A percentile compares a stretch with the other conserved stretches of the same genome.
Evolutionary conservation across 1,140 invertebrate genomes (phyloP).

Genomic region (Calliopsis andreniformis): DNA sequence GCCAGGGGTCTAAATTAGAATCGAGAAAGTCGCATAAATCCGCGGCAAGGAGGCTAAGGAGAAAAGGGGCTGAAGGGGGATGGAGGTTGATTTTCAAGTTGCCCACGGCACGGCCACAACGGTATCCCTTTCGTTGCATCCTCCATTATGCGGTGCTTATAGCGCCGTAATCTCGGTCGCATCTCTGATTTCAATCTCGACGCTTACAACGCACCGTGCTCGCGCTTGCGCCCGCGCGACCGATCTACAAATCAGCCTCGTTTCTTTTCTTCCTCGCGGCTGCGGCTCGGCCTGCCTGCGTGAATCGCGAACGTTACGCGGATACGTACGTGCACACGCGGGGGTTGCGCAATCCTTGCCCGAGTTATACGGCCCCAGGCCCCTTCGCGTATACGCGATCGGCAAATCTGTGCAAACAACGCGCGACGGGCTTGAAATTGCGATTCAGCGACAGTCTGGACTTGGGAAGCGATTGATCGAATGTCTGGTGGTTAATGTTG

Average conservation of each 20-base stretch:
- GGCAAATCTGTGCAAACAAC: background rate
- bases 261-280: constrained; percentile 46
- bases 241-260: constrained; percentile 65
- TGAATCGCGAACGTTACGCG: constrained; percentile 25
- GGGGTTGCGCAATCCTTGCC: constrained; percentile 44
- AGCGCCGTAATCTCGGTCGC: constrained; percentile 64
- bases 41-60: constrained; percentile 1
- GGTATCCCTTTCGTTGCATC: constrained; percentile 66
- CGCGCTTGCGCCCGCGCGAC: constrained; percentile 52
- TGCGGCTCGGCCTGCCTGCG: constrained; percentile 3
- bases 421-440: constrained; percentile 23
- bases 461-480: too few relatives aligned
- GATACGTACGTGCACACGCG: constrained; percentile 2
- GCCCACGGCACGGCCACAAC: constrained; percentile 50
- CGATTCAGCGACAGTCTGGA: too few relatives aligned
- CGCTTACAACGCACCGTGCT: constrained; percentile 62
- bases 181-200: constrained; percentile 68
- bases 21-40: constrained; percentile 39
- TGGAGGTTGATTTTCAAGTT: constrained; percentile 32
- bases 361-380: constrained; percentile 22
- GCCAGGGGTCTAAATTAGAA: constrained; percentile 43
- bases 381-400: background rate
- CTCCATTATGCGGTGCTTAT: constrained; percentile 59
- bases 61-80: constrained; percentile 8
- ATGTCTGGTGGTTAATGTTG: too few relatives aligned